A percentile compares a stretch with the other conserved stretches of the same genome.
Conservation (phyloP, 2,888 invertebrate species). For the Sericinus montela region DNA sequence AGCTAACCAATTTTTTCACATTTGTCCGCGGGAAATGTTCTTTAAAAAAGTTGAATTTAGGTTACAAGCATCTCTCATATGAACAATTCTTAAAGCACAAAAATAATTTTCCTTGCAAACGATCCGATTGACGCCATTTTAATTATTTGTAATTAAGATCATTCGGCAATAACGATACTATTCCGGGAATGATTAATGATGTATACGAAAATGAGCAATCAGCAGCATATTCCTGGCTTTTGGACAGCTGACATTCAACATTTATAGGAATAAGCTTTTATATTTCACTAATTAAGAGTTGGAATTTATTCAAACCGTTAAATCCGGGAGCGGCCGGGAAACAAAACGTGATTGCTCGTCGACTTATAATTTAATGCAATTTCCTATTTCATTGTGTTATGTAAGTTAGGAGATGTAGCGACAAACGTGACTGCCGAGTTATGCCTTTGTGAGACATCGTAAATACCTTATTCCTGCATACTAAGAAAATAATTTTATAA, state of each 20-base stretch:
- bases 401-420: slow-evolving; percentile 34
- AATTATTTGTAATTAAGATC: no score
- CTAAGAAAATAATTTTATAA: no score
- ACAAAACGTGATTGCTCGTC: slow-evolving; percentile 76
- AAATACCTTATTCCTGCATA: no score
- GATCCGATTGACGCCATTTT: no score
- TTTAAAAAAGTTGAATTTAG: no score
- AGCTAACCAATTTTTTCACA: no score
- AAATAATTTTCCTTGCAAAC: no score
- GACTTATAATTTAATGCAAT: slow-evolving; percentile 79
- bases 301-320: slow-evolving; percentile 73
- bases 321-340: slow-evolving; percentile 61
- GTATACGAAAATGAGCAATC: neutral
- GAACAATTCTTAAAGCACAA: no score
- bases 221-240: slow-evolving; percentile 19
- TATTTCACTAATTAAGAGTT: slow-evolving; percentile 71
- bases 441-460: no score
- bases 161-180: no score
- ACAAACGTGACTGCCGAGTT: slow-evolving; percentile 9
- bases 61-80: no score
- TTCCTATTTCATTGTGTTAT: slow-evolving; percentile 54
- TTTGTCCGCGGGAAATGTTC: no score
- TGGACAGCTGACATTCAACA: slow-evolving; percentile 54
- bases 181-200: neutral
- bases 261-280: slow-evolving; percentile 58